phyloP scores from a whole-genome alignment of 2,113 vertebrate species.

The Podiceps cristatus region DNA sequence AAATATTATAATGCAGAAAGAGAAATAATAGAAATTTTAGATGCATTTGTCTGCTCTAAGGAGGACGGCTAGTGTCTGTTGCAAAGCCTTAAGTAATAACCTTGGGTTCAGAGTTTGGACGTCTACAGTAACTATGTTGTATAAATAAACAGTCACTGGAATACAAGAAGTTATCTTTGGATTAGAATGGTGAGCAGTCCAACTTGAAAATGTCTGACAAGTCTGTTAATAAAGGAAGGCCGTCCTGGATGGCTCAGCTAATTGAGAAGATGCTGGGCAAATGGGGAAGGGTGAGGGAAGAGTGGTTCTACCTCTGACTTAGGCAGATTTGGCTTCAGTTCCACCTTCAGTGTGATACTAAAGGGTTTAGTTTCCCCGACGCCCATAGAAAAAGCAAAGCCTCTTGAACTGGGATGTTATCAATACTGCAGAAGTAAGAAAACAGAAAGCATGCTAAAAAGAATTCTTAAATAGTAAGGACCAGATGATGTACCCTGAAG shows the following conservation, averaged over 20 bases:
- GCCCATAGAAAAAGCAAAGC: neutral
- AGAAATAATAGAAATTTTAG: neutral
- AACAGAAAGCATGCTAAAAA: slow-evolving; percentile 45
- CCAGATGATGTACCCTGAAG: slow-evolving; percentile 60
- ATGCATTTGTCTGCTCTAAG: neutral
- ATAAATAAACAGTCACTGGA: neutral
- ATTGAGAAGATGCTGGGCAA: neutral
- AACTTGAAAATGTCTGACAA: neutral
- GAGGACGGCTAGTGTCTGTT: neutral
- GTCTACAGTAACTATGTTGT: neutral
- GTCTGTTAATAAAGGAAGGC: neutral
- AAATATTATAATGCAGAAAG: neutral
- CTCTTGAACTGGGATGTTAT: slow-evolving; percentile 1
- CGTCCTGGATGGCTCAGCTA: neutral
- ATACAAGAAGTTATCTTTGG: neutral
- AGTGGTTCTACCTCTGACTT: neutral
- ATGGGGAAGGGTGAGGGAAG: neutral
- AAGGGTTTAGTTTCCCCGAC: neutral
- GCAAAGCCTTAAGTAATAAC: neutral
- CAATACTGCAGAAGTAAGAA: slow-evolving; percentile 42
- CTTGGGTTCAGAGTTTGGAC: neutral
- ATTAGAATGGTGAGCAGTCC: neutral
- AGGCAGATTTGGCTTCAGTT: neutral
- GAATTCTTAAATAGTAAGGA: slow-evolving; percentile 52
- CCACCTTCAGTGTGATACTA: neutral